phyloP scores from a whole-genome alignment of 2,113 vertebrate genomes.

The Carettochelys insculpta region DNA sequence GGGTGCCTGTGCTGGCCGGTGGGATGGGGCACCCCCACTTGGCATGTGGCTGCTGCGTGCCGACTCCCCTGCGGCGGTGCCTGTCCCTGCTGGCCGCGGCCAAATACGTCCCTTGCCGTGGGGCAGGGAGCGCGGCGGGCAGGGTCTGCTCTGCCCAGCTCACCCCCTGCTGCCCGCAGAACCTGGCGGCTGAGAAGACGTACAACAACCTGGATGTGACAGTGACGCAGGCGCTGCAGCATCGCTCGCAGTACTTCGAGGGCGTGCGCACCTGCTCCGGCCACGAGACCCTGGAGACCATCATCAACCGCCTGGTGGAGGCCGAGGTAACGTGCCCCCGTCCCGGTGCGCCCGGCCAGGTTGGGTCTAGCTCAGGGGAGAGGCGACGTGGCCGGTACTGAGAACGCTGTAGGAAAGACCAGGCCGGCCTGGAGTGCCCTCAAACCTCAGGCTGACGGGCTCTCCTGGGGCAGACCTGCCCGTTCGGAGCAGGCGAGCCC shows the following conservation, averaged over 20 bases:
- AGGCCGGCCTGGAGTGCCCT: no score
- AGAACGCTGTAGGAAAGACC: no score
- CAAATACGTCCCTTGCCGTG: no score
- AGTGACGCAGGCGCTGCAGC: slow-evolving; percentile 93
- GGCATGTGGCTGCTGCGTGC: neutral
- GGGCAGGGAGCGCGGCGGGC: no score
- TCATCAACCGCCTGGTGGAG: slow-evolving; percentile 95
- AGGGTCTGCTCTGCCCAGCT: neutral
- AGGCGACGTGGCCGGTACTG: no score
- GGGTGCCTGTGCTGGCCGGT: neutral
- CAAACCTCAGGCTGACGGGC: no score
- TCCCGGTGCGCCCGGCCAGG: no score
- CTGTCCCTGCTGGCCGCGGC: neutral
- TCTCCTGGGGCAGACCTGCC: no score
- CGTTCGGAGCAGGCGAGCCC: no score
- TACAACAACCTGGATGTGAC: slow-evolving; percentile 98
- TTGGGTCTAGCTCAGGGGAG: no score
- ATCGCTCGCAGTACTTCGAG: slow-evolving; percentile 97
- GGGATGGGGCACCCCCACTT: neutral
- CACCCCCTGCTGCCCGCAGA: slow-evolving; percentile 71
- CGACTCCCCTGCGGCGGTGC: neutral
- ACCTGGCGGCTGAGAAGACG: slow-evolving; percentile 96
- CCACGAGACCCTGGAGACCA: slow-evolving; percentile 91
- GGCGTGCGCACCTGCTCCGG: slow-evolving; percentile 94
- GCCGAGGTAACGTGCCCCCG: slow-evolving; percentile 82